Base-by-base conservation (phyloP, 2,888 invertebrate genomes). In the Rhogogaster chlorosoma region DNA sequence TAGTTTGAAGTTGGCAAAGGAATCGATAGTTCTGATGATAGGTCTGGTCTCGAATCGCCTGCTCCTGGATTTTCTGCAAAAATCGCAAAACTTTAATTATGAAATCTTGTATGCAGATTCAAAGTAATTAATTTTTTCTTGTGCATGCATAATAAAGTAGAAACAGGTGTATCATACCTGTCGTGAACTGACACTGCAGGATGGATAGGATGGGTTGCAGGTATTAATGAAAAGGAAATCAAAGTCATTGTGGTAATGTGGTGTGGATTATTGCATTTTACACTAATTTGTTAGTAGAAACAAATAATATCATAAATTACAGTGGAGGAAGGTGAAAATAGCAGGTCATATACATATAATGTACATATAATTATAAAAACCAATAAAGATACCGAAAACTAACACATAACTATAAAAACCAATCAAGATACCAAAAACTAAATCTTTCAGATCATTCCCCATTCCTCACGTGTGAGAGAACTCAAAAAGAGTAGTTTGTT, bases 131-230 rank as follows among this genome's bases (percentile, higher is more conserved):
- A 67, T 67, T 67, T 67, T 12, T 67, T 10, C 67, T 29, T 29
- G 12, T 29, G 26, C 29, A 67, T 67, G 67, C 29, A 67, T 67
- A 67, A 67, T 29, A 26, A 29, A 67, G 29, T 67, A 29, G 29
- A 67, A 32, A 29, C 29, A 67, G 67, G 67, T 29, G 29, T 67
- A 67, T 67, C 67, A 67, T 67, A 67, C 67, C 29, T 67, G 67
- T 67, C 12, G 29, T 67, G 29, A n/a, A 67, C 29, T 67, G 12
- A 29, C 4, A 29, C 29, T 5, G 29, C 67, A 10, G 22, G 9
- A 67, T 67, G 29, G 7, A 29, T 5, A 67, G 1, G 67, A 36
- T 67, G 29, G 67, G 29, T 29, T 67, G 26, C 29, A 6, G 67
- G 67, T 22, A 22, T n/a, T n/a, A n/a, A n/a, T n/a, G n/a, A n/a